Base-by-base conservation (phyloP, 2,113 vertebrate genomes). In the Bubo bubo region DNA sequence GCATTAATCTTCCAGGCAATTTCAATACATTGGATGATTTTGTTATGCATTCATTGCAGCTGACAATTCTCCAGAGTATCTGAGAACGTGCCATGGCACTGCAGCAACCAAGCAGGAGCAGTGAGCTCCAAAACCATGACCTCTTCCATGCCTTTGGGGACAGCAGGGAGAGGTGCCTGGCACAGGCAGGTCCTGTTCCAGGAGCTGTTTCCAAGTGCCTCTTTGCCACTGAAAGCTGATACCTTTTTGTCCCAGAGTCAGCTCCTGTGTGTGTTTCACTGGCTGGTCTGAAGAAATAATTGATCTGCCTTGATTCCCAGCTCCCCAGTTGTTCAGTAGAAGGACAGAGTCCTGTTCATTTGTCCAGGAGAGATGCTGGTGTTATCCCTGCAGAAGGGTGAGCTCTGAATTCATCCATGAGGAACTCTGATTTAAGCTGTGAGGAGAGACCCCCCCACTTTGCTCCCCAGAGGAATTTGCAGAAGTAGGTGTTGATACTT, bases 401-500 rank as follows among this genome's bases (percentile, higher is more conserved):
- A 90, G 71, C 55, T 68, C 80, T 74, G 50, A 62, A 67, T 52
- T 2, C 55, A 32, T 47, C 72, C 72, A 3, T 3, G 11, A 83
- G 75, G 56, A 73, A 23, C 56, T 62, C 30, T 71, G 23, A 12
- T 82, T 55, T 60, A 18, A 75, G 27, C 41, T 28, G 28, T 53
- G 24, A 86, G 35, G 47, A 74, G 39, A 58, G 20, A 74, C 67
- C 77, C 70, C 70, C 45, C 43, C 8, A 4, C 70, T 77, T n/a
- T 10, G 3, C 47, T 83, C 88, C 83, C 92, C 94, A 64, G 83
- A 72, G 91, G 90, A 84, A 83, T 84, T 43, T 58, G 8, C 92
- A 74, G 80, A 91, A 92, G 88, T 79, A 92, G 82, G 72, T 72
- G 94, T 63, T 93, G 93, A 35, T 94, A 60, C 81, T 94, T 49